Percentiles rank a stretch among this genome's conserved stretches.
phyloP scores from a whole-genome alignment of 2,113 vertebrate species.

The Mellivora capensis region DNA sequence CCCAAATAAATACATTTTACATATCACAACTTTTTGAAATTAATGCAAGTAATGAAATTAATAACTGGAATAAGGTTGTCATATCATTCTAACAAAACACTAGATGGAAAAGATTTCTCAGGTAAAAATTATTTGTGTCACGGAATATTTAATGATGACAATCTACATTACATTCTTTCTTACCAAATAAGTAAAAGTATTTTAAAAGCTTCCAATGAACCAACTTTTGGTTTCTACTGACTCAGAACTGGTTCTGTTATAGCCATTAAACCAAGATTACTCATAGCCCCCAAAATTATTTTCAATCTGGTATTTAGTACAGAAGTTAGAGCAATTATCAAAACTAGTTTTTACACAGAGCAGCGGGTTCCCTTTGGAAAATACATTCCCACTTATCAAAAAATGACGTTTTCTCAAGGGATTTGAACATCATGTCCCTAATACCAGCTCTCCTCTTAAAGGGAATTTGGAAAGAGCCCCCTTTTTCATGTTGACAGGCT shows the following conservation, averaged over 20 bases:
- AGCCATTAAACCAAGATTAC: constrained; percentile 45
- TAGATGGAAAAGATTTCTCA: background rate
- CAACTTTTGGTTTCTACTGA: background rate
- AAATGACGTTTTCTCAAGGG: constrained; percentile 26
- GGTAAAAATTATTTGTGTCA: background rate
- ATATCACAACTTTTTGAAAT: background rate
- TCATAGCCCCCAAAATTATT: constrained; percentile 39
- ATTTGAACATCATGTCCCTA: constrained; percentile 40
- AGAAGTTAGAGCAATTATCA: constrained; percentile 54
- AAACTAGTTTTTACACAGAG: constrained; percentile 14
- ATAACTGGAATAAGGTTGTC: background rate
- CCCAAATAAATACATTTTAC: background rate
- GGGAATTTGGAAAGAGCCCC: background rate
- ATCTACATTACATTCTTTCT: background rate
- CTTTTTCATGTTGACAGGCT: constrained; percentile 40
- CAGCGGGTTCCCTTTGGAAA: constrained; percentile 28
- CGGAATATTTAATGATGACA: background rate
- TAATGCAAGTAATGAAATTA: background rate
- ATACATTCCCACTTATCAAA: constrained; percentile 35
- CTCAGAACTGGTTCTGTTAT: background rate
- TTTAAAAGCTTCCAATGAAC: background rate
- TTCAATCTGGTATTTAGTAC: constrained; percentile 53
- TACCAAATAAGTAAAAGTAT: background rate
- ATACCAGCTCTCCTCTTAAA: background rate
- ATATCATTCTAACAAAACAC: background rate